These are phyloP conservation scores for Schizopygopsis pylzovi DNA, from an alignment of 2,797 vertebrate genomes.

Conservation along the genomic window DNA sequence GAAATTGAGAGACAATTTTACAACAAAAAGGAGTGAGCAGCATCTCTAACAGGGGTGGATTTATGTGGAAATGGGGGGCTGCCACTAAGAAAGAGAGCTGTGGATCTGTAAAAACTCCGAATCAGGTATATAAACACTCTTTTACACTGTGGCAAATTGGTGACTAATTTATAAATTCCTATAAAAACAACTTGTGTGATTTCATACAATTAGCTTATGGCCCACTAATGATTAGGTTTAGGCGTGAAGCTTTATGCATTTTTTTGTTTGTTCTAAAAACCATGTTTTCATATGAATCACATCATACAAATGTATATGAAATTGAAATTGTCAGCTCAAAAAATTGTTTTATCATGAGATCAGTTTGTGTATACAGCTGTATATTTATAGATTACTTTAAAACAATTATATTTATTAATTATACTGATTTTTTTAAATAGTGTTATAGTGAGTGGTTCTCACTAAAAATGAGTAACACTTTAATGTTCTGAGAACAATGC, in stretches of 20 bases:
- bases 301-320: background rate
- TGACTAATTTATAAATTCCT: background rate
- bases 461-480: background rate
- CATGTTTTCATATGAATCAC: background rate
- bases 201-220: background rate
- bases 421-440: background rate
- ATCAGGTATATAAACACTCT: conserved; percentile 63
- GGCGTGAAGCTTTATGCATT: background rate
- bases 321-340: background rate
- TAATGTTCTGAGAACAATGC: no score
- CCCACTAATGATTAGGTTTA: background rate
- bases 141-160: background rate
- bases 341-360: background rate
- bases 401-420: background rate
- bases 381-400: no score
- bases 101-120: conserved; percentile 31
- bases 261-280: background rate
- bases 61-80: conserved; percentile 42
- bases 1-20: conserved; percentile 45
- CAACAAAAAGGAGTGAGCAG: conserved; percentile 48
- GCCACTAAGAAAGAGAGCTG: conserved; percentile 33
- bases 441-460: background rate
- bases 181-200: background rate
- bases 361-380: background rate
- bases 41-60: conserved; percentile 19